phyloP scores from a whole-genome alignment of 2,113 vertebrate genomes.

The Candoia aspera region DNA sequence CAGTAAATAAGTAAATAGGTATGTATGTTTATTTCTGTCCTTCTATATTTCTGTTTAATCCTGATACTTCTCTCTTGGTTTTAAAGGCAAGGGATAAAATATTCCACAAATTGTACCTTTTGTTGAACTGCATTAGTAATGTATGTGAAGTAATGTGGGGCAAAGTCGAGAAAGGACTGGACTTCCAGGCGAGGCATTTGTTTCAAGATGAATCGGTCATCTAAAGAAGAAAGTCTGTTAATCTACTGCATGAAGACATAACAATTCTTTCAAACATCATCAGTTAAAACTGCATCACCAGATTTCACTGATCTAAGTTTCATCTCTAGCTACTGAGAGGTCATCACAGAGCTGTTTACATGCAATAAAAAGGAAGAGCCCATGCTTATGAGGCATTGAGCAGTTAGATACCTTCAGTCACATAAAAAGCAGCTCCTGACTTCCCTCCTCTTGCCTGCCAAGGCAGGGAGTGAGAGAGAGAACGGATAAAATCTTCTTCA shows the following conservation, averaged over 20 bases:
- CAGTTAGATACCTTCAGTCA: slow-evolving; percentile 84
- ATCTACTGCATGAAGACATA: neutral
- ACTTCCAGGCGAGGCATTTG: slow-evolving; percentile 98
- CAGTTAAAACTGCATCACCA: neutral
- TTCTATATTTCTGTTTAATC: neutral
- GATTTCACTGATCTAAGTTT: neutral
- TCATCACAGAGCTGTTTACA: neutral
- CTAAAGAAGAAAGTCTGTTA: slow-evolving; percentile 68
- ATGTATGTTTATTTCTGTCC: neutral
- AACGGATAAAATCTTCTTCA: slow-evolving; percentile 93
- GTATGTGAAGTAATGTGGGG: slow-evolving; percentile 96
- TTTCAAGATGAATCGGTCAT: slow-evolving; percentile 98
- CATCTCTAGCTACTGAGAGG: neutral
- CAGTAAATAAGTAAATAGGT: neutral
- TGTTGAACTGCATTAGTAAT: slow-evolving; percentile 95
- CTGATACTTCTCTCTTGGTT: neutral
- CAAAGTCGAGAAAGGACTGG: slow-evolving; percentile 97
- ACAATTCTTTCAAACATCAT: neutral
- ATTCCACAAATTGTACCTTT: slow-evolving; percentile 77
- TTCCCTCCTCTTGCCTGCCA: slow-evolving; percentile 98
- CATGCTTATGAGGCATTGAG: neutral
- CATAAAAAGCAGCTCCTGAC: slow-evolving; percentile 96
- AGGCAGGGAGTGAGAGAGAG: slow-evolving; percentile 93
- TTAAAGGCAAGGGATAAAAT: neutral
- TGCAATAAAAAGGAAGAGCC: neutral